phyloP scores from a whole-genome alignment of 1,140 invertebrate species.

The Rhizoglyphus robini region DNA sequence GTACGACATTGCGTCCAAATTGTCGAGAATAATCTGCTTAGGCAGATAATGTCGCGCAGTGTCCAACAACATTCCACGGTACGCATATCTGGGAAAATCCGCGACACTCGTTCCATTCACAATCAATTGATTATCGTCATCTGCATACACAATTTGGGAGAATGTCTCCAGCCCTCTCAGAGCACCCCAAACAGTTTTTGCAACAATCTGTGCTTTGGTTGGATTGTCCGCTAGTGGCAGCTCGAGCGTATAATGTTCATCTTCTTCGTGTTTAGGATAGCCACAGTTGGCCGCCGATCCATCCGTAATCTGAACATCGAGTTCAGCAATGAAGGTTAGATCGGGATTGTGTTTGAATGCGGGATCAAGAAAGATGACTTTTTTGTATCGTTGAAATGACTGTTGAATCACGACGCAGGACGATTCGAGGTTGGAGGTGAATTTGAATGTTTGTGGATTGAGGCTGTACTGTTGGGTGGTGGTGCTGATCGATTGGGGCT shows the following conservation, averaged over 20 bases:
- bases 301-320: neutral
- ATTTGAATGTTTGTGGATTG: neutral
- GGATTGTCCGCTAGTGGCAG: neutral
- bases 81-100: constrained; percentile 56
- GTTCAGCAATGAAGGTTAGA: neutral
- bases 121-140: constrained; percentile 21
- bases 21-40: constrained; percentile 45
- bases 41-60: constrained; percentile 66
- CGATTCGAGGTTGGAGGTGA: constrained; percentile 12
- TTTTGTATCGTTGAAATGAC: constrained; percentile 20
- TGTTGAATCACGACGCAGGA: constrained; percentile 10
- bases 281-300: constrained; percentile 20
- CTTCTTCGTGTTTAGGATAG: constrained; percentile 20
- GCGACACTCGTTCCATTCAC: constrained; percentile 42
- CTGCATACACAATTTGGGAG: constrained; percentile 32
- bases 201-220: neutral
- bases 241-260: constrained; percentile 20
- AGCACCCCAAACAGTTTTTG: constrained; percentile 22
- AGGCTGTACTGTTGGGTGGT: neutral
- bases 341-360: neutral
- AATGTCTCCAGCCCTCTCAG: constrained; percentile 33
- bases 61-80: constrained; percentile 65
- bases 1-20: constrained; percentile 39
- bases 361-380: constrained; percentile 19
- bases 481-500: neutral